phyloP scores from a whole-genome alignment of 2,113 vertebrate species.

The Helogale parvula region DNA sequence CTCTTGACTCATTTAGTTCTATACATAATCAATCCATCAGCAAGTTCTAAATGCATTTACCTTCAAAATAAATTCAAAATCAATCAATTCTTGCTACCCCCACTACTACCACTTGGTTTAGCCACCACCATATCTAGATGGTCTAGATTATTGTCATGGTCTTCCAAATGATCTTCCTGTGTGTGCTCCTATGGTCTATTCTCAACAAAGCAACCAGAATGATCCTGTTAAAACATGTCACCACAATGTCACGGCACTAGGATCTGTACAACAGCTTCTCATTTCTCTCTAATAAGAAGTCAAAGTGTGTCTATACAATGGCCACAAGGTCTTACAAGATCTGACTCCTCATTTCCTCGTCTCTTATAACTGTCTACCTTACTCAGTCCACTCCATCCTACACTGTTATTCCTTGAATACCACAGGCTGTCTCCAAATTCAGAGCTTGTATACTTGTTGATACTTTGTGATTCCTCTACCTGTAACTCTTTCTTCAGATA shows the following conservation, averaged over 20 bases:
- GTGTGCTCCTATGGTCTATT: neutral
- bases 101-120: no score
- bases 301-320: neutral
- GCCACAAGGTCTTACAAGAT: neutral
- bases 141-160: neutral
- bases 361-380: neutral
- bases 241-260: neutral
- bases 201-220: neutral
- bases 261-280: neutral
- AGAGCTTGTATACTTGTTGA: neutral
- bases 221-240: neutral
- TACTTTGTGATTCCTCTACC: neutral
- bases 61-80: neutral
- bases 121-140: neutral
- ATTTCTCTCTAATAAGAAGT: neutral
- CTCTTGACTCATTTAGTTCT: neutral
- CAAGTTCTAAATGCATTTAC: neutral
- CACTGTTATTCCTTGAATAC: neutral
- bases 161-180: neutral
- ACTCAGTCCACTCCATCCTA: neutral
- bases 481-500: neutral
- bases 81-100: neutral
- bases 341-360: neutral
- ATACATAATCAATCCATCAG: neutral
- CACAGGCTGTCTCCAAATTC: neutral